These are phyloP conservation scores for Spisula solida DNA, from an alignment of 2,888 invertebrate genomes.

Conservation along the genomic window DNA sequence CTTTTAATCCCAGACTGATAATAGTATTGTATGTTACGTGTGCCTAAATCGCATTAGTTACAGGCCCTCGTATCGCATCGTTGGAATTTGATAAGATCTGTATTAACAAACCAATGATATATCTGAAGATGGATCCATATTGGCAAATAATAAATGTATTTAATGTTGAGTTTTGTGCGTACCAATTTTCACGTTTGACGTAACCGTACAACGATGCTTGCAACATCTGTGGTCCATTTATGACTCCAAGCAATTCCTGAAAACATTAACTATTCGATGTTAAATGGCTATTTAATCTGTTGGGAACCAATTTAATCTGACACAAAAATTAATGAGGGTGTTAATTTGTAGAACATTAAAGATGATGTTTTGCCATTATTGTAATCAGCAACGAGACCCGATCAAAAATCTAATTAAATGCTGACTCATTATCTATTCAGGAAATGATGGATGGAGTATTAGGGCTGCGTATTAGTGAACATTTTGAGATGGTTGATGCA, in stretches of 20 bases:
- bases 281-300: background rate
- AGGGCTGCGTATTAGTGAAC: too few species aligned
- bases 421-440: background rate
- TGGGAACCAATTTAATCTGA: background rate
- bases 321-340: conserved; percentile 1
- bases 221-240: background rate
- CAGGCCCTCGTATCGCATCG: too few species aligned
- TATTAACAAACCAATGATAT: too few species aligned
- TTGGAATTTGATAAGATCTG: too few species aligned
- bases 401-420: background rate
- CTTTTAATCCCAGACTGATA: too few species aligned
- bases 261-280: background rate
- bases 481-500: too few species aligned
- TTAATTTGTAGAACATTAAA: background rate
- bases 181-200: too few species aligned
- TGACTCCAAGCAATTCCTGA: background rate
- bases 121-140: too few species aligned
- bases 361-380: background rate
- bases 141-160: too few species aligned
- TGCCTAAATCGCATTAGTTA: too few species aligned
- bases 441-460: background rate
- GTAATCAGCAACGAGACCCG: background rate
- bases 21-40: too few species aligned
- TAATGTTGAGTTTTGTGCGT: too few species aligned
- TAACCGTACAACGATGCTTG: background rate